These are phyloP conservation scores for Cheirogaleus medius DNA, from an alignment of 2,113 vertebrate genomes.

Conservation along the genomic window DNA sequence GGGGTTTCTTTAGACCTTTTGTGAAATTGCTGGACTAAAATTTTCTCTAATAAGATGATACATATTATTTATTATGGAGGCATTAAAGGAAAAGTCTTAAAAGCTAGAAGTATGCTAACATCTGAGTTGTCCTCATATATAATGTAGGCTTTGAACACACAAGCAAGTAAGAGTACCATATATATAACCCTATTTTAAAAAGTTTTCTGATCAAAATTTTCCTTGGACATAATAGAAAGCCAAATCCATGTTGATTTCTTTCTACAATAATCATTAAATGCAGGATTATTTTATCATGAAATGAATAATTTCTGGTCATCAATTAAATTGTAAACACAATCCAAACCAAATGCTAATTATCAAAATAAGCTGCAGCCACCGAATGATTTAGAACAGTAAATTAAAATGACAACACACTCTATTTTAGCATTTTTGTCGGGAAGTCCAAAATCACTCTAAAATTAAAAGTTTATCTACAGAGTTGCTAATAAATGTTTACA, in stretches of 20 bases:
- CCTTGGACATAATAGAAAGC: background rate
- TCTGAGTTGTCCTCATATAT: background rate
- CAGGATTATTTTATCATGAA: background rate
- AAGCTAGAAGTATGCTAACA: background rate
- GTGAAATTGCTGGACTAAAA: background rate
- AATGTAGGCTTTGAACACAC: background rate
- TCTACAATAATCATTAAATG: background rate
- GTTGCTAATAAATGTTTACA: background rate
- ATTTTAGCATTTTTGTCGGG: background rate
- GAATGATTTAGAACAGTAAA: background rate
- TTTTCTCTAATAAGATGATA: background rate
- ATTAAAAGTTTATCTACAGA: background rate
- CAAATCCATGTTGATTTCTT: background rate
- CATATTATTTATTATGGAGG: background rate
- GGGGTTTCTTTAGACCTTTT: background rate
- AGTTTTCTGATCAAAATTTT: background rate
- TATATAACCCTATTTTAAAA: background rate
- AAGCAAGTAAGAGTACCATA: background rate
- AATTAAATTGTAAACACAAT: background rate
- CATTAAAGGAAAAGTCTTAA: background rate
- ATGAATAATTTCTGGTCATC: background rate
- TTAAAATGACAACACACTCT: background rate
- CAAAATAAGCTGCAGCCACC: background rate
- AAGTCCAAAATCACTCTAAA: background rate
- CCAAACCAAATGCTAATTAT: background rate